These are phyloP conservation scores for Cheilosia grossa DNA, from an alignment of 2,888 invertebrate genomes.

Conservation along the genomic window DNA sequence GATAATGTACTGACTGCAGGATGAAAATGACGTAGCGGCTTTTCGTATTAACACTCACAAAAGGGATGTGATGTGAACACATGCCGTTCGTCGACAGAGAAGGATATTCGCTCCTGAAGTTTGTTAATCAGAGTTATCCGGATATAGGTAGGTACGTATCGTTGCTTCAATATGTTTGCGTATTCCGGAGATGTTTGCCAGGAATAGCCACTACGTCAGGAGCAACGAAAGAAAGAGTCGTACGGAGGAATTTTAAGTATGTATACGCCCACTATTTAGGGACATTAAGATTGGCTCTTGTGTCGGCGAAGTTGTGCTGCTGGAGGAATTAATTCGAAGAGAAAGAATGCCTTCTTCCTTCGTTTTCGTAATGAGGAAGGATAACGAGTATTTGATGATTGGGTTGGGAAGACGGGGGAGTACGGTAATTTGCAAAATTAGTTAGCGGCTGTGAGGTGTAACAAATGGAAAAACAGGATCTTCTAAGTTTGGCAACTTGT, in stretches of 20 bases:
- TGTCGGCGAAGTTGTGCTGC: background rate
- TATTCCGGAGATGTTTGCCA: conserved; percentile 24
- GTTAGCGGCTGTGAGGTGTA: conserved; percentile 12
- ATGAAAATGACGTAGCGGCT: background rate
- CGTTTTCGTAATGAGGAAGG: conserved; percentile 12
- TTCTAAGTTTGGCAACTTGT: background rate
- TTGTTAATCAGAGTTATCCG: conserved; percentile 34
- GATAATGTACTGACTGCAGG: conserved; percentile 6
- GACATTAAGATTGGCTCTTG: conserved; percentile 39
- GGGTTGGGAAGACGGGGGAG: background rate
- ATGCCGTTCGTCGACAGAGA: background rate
- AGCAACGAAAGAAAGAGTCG: conserved; percentile 4
- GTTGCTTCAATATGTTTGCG: conserved; percentile 19
- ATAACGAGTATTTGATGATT: conserved; percentile 7
- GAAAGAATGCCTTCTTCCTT: background rate
- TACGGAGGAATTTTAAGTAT: conserved; percentile 9
- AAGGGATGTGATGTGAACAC: conserved; percentile 41
- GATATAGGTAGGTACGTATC: background rate
- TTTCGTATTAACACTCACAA: conserved; percentile 6
- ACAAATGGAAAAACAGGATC: conserved; percentile 6
- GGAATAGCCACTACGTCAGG: conserved; percentile 2
- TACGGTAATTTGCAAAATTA: conserved; percentile 21
- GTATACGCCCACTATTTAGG: conserved; percentile 3
- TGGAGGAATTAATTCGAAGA: conserved; percentile 4
- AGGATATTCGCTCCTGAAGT: background rate